Base-by-base conservation (phyloP, 1,140 invertebrate species). In the Helicoverpa armigera region DNA sequence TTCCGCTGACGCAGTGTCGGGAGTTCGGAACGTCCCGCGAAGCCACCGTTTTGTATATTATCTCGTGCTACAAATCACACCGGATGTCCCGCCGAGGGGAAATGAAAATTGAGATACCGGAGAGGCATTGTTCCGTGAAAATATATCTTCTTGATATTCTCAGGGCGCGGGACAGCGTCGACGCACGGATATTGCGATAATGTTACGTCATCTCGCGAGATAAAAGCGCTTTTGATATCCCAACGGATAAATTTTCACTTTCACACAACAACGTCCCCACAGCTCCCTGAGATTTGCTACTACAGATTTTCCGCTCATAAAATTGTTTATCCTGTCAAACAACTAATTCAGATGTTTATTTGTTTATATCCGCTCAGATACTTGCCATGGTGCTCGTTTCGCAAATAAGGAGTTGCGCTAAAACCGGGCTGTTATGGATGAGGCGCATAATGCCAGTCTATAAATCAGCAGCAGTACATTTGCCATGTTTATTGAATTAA, bases 61-160 rank as follows among this genome's bases (percentile, higher is more conserved):
- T 93, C 92, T 92, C 83, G 83, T 83, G 91, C 91, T 93, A 93
- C 92, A 92, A 93, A 92, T 93, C 92, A 93, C 90, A 92, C 86
- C 89, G 87, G 89, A 91, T 90, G 88, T 91, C 88, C 89, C 90
- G 86, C 90, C 82, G 86, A 92, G 89, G 90, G 89, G 89, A 91
- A 92, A 93, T 92, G 90, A 93, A 93, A 94, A 92, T 92, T 93
- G 92, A 93, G 92, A 93, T 92, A 92, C 88, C 91, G 88, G 89
- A 83, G 86, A 91, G 87, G 87, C 89, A 92, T 93, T 92, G 91
- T 92, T 92, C 92, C 90, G 89, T 92, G 90, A 92, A 93, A 93
- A 93, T 93, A 92, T 92, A 91, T 93, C 88, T 92, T 90, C 88
- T 92, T 92, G 90, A 92, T 92, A 93, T 92, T 92, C 90, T 89